A percentile compares a stretch with the other conserved stretches of the same genome.
Conservation (phyloP, 2,888 invertebrate genomes). For the Eubasilissa splendida region DNA sequence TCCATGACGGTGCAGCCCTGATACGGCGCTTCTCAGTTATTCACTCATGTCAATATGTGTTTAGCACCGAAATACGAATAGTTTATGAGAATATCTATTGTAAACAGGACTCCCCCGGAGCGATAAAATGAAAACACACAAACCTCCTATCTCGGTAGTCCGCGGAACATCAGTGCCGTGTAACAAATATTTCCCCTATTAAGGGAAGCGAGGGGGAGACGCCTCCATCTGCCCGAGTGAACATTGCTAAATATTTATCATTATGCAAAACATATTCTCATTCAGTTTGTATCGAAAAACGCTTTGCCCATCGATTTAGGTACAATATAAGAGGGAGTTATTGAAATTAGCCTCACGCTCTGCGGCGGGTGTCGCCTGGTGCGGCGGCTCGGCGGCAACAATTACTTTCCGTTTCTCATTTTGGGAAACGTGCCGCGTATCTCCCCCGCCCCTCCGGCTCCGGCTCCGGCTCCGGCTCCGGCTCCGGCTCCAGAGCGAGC, state of each 20-base stretch:
- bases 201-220: background rate
- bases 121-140: no score
- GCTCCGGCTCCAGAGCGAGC: background rate
- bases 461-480: background rate
- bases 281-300: constrained; percentile 19
- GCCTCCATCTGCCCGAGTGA: background rate
- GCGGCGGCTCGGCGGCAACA: constrained; percentile 3
- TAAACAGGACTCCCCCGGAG: no score
- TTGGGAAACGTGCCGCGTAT: constrained; percentile 26
- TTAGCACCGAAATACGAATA: no score
- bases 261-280: constrained; percentile 6
- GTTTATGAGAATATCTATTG: no score
- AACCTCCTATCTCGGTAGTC: no score
- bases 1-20: no score
- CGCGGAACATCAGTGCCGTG: background rate
- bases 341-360: constrained; percentile 5
- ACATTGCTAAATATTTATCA: constrained; percentile 10
- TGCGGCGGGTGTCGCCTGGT: background rate
- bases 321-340: constrained; percentile 4
- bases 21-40: no score
- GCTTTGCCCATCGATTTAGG: constrained; percentile 12
- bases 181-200: background rate
- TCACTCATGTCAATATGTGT: no score
- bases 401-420: constrained; percentile 36
- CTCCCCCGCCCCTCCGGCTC: background rate